Percentiles rank a stretch among this genome's conserved stretches.
phyloP scores from a whole-genome alignment of 2,888 invertebrate species.

The Xestia ashworthii region DNA sequence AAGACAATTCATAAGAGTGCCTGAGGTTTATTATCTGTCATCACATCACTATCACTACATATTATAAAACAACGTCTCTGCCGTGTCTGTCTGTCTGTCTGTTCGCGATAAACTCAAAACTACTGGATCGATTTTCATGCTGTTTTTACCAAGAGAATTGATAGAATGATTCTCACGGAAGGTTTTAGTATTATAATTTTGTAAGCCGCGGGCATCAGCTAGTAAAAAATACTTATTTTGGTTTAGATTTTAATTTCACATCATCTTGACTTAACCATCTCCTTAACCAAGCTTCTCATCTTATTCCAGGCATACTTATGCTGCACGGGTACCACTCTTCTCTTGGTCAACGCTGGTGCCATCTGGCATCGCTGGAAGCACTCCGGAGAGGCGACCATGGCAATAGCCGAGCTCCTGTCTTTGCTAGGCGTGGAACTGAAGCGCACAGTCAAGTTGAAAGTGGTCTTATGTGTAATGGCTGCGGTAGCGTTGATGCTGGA shows the following conservation, averaged over 20 bases:
- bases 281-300: neutral
- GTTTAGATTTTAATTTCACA: neutral
- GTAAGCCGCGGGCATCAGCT: no score
- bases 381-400: constrained; percentile 75
- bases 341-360: constrained; percentile 75
- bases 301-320: constrained; percentile 75
- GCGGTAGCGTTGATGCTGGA: constrained; percentile 69
- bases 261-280: neutral
- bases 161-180: no score
- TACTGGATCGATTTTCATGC: no score
- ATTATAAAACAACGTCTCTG: no score
- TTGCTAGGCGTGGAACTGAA: constrained; percentile 75
- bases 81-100: no score
- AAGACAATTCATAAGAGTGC: no score
- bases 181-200: no score
- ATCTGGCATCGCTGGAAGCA: constrained; percentile 77
- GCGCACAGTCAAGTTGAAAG: constrained; percentile 76
- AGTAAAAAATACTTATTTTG: no score
- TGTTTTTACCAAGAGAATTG: no score
- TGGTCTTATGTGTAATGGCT: constrained; percentile 69
- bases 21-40: no score
- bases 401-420: constrained; percentile 77
- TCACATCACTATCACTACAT: no score
- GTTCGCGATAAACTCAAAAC: no score
- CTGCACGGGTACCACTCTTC: constrained; percentile 71